Evolutionary conservation across 2,797 vertebrate species (phyloP), one percentile per base, ranked within the genome.

Genomic region (Otus scops): DNA sequence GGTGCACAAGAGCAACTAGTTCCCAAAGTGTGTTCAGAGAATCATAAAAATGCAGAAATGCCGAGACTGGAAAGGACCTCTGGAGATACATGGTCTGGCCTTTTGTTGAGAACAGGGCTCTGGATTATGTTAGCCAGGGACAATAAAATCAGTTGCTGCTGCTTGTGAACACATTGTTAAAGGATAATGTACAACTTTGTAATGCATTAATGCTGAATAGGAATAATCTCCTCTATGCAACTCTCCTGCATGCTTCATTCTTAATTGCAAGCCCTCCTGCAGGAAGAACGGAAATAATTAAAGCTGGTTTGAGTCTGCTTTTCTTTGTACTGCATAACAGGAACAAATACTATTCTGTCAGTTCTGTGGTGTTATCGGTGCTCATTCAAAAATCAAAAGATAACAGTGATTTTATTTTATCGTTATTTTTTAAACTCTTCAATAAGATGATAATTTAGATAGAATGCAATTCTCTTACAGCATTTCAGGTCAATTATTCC

Each of bases 281-380:
- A 96, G 85, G 81, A 95, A 70, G 82, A 95, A 92, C 43, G 6
- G 69, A 84, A 86, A 53, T 94, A 89, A 96, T 96, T 95, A 93
- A 93, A 91, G 53, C 75, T 92, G 34, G 27, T 86, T 89, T 83
- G 93, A 97, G 50, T 78, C 81, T 89, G 21, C 83, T 96, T 97
- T 83, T 57, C 67, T 96, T 94, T 92, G 75, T 92, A 48, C 54
- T n/a, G 59, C 63, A n/a, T 41, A 91, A 70, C 61, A 84, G 90
- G 70, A 91, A 84, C 59, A 93, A 84, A 65, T 88, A 61, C 9
- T 75, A 20, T 51, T 80, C 92, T 77, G 76, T 90, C 71, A 14
- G 56, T 91, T 88, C 57, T 17, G 0, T 63, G 39, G 87, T 74
- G 43, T 95, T 94, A 79, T 74, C 68, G 30, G 34, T 71, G 48